These are phyloP conservation scores for Salvator merianae DNA, from an alignment of 2,113 vertebrate species.

Conservation along the genomic window DNA sequence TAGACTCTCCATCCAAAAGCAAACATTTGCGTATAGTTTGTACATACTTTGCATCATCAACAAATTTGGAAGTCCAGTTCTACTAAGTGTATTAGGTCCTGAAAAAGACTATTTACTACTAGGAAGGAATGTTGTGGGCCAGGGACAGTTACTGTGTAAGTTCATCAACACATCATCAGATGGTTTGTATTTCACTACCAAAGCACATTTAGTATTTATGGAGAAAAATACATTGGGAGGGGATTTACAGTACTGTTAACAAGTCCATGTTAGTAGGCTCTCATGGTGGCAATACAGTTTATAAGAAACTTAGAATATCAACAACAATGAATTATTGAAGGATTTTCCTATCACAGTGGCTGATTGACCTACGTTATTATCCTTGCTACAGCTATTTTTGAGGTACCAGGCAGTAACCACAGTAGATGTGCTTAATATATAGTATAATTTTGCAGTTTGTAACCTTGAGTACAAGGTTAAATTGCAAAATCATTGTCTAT, in stretches of 20 bases:
- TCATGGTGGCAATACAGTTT: neutral
- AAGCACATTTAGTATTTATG: neutral
- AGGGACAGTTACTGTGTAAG: neutral
- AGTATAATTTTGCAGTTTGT: neutral
- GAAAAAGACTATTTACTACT: too few relatives aligned
- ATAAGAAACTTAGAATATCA: neutral
- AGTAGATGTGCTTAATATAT: neutral
- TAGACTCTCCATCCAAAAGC: too few relatives aligned
- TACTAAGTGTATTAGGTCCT: too few relatives aligned
- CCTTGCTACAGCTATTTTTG: neutral
- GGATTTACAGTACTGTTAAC: neutral
- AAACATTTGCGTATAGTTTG: too few relatives aligned
- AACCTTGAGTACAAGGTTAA: neutral
- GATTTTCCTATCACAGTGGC: neutral
- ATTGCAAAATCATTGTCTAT: neutral
- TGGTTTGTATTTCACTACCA: neutral
- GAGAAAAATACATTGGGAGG: neutral
- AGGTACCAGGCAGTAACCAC: neutral
- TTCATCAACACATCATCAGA: neutral
- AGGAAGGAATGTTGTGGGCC: neutral
- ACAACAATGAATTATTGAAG: neutral
- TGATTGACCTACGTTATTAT: neutral
- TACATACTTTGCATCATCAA: too few relatives aligned
- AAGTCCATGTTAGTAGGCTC: neutral
- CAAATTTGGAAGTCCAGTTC: too few relatives aligned